phyloP scores from a whole-genome alignment of 2,888 invertebrate species.

The Adineta ricciae region DNA sequence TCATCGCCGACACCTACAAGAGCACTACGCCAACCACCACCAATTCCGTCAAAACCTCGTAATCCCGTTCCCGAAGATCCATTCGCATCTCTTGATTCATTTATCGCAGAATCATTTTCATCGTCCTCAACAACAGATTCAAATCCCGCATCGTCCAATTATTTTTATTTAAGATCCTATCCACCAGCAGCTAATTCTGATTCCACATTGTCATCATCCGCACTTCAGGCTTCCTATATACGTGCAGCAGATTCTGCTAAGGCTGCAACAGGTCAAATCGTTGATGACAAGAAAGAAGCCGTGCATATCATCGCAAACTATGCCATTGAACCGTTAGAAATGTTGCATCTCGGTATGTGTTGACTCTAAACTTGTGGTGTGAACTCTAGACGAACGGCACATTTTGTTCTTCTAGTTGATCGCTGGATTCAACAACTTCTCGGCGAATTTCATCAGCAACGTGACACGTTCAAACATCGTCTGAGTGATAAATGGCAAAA shows the following conservation, averaged over 20 bases:
- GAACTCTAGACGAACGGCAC: neutral
- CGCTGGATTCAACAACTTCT: no score
- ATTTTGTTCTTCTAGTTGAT: neutral
- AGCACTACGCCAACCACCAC: no score
- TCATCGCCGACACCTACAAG: no score
- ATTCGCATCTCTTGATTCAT: no score
- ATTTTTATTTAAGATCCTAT: neutral
- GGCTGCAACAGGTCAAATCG: neutral
- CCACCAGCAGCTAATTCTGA: neutral
- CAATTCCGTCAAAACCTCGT: no score
- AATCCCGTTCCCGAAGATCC: no score
- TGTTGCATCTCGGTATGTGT: neutral
- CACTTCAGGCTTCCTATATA: neutral
- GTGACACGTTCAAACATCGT: neutral
- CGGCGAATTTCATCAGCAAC: neutral
- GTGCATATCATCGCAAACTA: neutral
- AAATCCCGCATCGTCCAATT: no score
- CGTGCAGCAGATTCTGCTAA: neutral
- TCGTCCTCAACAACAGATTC: no score
- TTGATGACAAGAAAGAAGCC: neutral
- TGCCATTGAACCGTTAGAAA: neutral
- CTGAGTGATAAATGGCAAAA: neutral
- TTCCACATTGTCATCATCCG: neutral
- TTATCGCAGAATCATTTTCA: no score
- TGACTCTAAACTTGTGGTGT: neutral